Conservation (phyloP, 2,888 invertebrate species). For the Agrochola lota region DNA sequence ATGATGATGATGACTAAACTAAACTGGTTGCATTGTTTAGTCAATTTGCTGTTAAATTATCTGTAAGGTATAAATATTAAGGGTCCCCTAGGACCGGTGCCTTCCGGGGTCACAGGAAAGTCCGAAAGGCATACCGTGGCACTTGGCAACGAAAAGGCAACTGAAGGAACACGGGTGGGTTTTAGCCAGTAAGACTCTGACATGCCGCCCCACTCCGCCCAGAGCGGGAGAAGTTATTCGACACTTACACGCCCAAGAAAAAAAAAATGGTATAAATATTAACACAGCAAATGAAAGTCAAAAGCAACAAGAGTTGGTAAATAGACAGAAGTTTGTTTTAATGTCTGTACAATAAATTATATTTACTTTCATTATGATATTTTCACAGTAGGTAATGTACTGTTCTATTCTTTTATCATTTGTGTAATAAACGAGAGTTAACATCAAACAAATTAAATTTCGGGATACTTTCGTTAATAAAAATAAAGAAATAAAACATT, state of each 20-base stretch:
- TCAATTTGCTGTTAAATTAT: too few species aligned
- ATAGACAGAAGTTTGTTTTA: conserved; percentile 25
- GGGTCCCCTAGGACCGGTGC: too few species aligned
- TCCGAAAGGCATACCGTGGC: too few species aligned
- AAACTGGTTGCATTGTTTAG: too few species aligned
- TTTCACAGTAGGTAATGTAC: not conserved
- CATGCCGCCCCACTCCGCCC: too few species aligned
- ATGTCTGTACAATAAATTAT: conserved; percentile 12
- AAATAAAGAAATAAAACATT: not conserved
- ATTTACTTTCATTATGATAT: conserved; percentile 16
- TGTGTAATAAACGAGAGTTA: not conserved
- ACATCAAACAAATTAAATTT: not conserved
- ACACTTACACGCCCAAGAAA: too few species aligned
- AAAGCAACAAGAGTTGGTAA: conserved; percentile 8
- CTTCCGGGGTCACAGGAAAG: too few species aligned
- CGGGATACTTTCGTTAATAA: not conserved
- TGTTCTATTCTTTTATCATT: not conserved
- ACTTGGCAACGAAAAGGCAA: too few species aligned
- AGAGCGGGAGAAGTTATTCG: too few species aligned
- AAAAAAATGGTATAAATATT: too few species aligned
- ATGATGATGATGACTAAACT: not conserved
- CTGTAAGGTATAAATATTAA: not conserved
- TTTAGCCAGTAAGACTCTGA: too few species aligned
- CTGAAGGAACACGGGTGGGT: too few species aligned
- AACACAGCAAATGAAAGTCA: not conserved